A percentile compares a stretch with the other conserved stretches of the same genome.
phyloP scores from a whole-genome alignment of 2,113 vertebrate genomes.

The Blennius ocellaris region DNA sequence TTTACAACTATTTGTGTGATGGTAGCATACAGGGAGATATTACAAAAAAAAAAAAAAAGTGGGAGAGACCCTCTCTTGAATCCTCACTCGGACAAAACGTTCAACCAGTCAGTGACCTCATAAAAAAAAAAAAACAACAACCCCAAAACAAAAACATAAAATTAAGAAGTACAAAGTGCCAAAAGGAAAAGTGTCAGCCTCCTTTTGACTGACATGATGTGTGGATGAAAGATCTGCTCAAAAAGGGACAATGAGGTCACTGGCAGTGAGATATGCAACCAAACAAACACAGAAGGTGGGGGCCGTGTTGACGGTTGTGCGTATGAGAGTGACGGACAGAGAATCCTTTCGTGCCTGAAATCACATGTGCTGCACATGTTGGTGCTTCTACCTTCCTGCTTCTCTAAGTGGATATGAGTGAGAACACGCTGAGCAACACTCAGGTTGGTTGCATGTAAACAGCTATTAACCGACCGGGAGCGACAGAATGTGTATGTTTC shows the following conservation, averaged over 20 bases:
- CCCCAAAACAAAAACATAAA: background rate
- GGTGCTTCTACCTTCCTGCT: background rate
- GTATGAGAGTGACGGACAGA: background rate
- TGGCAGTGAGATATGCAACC: conserved; percentile 41
- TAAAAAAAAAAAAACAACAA: background rate
- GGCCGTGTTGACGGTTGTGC: conserved; percentile 8
- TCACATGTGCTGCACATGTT: conserved; percentile 9
- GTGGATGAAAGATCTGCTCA: background rate
- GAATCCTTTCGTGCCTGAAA: background rate
- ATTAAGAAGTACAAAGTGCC: conserved; percentile 8
- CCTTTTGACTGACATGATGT: background rate
- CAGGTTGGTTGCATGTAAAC: conserved; percentile 34
- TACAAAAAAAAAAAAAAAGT: conserved; percentile 77
- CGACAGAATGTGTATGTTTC: conserved; percentile 5
- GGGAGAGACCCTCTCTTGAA: conserved; percentile 39
- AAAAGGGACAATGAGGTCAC: conserved; percentile 23
- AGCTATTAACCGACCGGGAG: background rate
- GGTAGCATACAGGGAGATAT: conserved; percentile 88
- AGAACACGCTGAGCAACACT: background rate
- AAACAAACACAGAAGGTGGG: conserved; percentile 36
- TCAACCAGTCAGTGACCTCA: conserved; percentile 41
- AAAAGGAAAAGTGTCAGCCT: conserved; percentile 9
- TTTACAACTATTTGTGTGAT: conserved; percentile 87
- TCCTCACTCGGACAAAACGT: conserved; percentile 50
- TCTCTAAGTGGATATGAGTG: too few species aligned